Conservation (phyloP, 2,797 vertebrate species). For the Cossypha heuglini region DNA sequence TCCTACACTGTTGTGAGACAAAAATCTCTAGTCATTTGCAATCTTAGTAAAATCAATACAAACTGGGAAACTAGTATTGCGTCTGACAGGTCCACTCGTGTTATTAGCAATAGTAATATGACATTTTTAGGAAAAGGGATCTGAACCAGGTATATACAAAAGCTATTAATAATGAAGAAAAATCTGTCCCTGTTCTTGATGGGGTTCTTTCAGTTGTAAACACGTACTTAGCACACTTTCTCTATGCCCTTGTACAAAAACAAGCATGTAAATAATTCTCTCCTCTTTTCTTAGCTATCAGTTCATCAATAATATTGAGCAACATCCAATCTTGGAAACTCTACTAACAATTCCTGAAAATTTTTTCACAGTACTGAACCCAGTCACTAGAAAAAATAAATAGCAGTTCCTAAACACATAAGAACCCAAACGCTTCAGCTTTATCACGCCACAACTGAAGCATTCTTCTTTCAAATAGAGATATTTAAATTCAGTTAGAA, state of each 20-base stretch:
- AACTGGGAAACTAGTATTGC: neutral
- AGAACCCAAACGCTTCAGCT: neutral
- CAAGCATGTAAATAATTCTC: neutral
- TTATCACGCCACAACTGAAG: neutral
- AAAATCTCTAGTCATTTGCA: neutral
- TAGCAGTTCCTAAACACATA: neutral
- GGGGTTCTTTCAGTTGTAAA: neutral
- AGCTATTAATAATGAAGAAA: neutral
- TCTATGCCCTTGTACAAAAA: neutral
- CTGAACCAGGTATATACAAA: neutral
- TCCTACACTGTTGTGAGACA: neutral
- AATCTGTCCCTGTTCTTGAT: neutral
- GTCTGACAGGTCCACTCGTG: rapidly evolving
- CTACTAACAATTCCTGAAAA: neutral
- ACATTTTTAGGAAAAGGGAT: neutral
- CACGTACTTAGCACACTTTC: neutral
- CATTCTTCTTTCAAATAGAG: neutral
- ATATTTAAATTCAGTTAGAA: neutral
- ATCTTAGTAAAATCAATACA: neutral
- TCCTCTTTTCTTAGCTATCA: neutral
- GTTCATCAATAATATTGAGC: neutral
- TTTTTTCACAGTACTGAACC: neutral
- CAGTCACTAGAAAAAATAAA: neutral
- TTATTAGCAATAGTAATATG: neutral
- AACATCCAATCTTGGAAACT: neutral